Base-by-base conservation (phyloP, 2,888 invertebrate genomes). In the Apodemia hepburni region DNA sequence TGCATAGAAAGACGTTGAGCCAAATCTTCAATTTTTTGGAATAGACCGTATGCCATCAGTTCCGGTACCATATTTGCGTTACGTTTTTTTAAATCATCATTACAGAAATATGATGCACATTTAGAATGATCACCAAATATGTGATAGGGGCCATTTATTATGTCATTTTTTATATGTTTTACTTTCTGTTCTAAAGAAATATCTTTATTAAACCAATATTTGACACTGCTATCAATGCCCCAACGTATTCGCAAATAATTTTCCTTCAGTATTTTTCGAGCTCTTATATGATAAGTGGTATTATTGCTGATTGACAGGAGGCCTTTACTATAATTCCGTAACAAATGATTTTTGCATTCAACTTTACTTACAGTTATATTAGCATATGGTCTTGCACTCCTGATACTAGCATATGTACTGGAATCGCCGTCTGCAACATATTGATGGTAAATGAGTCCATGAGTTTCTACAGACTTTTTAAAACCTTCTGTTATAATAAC, bases 361-460 rank as follows among this genome's bases (percentile, higher is more conserved):
- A 45, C 29, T 59, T 61, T 61, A 35, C 54, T 59, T 11, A 60
- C 63, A 1, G 61, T 65, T 1, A 63, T 42, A 38, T 58, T 63
- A 9, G 17, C 54, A 49, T 67, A 67, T 12, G 64, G 64, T 17
- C 65, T 59, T 2, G 65, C 42, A 58, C 65, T 63, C 29, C 57
- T n/a, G 12, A 67, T 67, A 29, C 33, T 64, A 38, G 60, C 47
- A 60, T 67, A 65, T 9, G 67, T 64, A n/a, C 59, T 62, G 12
- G 61, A 62, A 62, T 65, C 67, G n/a, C 62, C 65, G 61, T 67
- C 67, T 17, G 62, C 65, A n/a, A 67, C 38, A 15, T 57, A 59
- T 22, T 57, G 51, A 49, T 60, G 45, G 57, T 67, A 67, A 62
- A 67, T 64, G 5, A 64, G 58, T 54, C 64, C 62, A 57, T 64